These are phyloP conservation scores for Lasioglossum villosulum DNA, from an alignment of 2,888 invertebrate genomes.

Conservation along the genomic window DNA sequence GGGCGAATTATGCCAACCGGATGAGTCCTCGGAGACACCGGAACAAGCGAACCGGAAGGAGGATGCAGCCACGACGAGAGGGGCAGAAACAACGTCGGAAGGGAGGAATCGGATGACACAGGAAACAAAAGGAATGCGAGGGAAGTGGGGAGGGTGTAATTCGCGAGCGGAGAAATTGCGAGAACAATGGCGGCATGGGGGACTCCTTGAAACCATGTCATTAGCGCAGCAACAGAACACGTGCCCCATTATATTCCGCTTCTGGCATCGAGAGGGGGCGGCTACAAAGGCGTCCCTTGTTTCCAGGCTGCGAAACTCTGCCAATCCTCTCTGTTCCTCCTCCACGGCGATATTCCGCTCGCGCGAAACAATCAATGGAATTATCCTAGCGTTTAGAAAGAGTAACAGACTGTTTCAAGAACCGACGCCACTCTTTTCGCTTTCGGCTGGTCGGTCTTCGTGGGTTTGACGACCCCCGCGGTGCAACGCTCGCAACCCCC, in stretches of 20 bases:
- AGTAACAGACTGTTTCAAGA: neutral
- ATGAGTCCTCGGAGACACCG: slow-evolving; percentile 1
- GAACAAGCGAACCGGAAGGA: slow-evolving; percentile 6
- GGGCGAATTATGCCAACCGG: neutral
- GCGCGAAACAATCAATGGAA: slow-evolving; percentile 55
- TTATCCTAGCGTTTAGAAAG: slow-evolving; percentile 35
- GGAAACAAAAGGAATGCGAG: neutral
- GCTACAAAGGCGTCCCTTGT: slow-evolving; percentile 73
- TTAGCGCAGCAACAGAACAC: slow-evolving; percentile 71
- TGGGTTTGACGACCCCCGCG: slow-evolving; percentile 44
- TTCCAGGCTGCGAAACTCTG: slow-evolving; percentile 52
- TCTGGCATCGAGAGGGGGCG: slow-evolving; percentile 40
- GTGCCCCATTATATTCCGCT: slow-evolving; percentile 73
- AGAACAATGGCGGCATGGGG: slow-evolving; percentile 69
- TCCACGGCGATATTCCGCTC: neutral
- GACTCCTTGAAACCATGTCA: slow-evolving; percentile 72
- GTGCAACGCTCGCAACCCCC: slow-evolving; percentile 55
- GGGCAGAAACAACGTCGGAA: neutral
- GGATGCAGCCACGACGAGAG: neutral
- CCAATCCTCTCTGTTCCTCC: neutral
- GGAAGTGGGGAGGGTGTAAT: neutral
- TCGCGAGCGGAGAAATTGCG: slow-evolving; percentile 21
- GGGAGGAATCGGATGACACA: slow-evolving; percentile 1
- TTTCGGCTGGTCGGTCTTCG: slow-evolving; percentile 11
- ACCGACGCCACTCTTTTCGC: too few relatives aligned